Evolutionary conservation across 2,113 vertebrate species (phyloP), one percentile per base, ranked within the genome.

Genomic region (Lota lota): DNA sequence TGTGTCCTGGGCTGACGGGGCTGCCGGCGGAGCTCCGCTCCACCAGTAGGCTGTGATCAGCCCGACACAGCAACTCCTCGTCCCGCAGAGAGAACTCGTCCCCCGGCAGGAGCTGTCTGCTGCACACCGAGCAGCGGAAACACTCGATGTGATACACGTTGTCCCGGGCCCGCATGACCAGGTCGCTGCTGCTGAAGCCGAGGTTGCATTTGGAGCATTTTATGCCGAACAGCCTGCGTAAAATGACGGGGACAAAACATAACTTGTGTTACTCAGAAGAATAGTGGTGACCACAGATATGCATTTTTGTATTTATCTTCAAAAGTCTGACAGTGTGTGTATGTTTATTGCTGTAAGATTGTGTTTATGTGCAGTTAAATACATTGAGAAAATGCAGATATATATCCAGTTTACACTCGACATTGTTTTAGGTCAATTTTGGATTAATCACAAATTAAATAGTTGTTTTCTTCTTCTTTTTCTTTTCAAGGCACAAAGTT

Each of bases 61-160:
- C 93, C 61, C 93, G 92, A 89, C 96, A 98, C 57, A 96, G 92
- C 74, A 96, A 89, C 79, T 95, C 93, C 53, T 95, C 95, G 54
- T 97, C 94, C 84, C 93, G 92, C 75, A 99, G 88, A 60, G 95
- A 95, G 90, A 97, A 98, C 88, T 97, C 94, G 69, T 98, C 96
- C 1, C 97, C 97, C 4, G 96, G 95, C 72, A 97, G 90, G 66
- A 99, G 94, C 85, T 95, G 95, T 40, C 94, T 89, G 91, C 94
- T 93, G 90, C 97, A 99, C 83, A 94, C 92, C 2, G 95, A 93
- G 85, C 97, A 98, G 74, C 96, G 93, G 84, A 99, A 99, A 84
- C 96, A 99, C 82, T 97, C 94, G 76, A 96, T 92, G 91, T 98
- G 96, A 83, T 97, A 98, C 70, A 98, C 93, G 68, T 93, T 92